Evolutionary conservation across 2,888 invertebrate genomes (phyloP).

Genomic region (Eilema depressum): DNA sequence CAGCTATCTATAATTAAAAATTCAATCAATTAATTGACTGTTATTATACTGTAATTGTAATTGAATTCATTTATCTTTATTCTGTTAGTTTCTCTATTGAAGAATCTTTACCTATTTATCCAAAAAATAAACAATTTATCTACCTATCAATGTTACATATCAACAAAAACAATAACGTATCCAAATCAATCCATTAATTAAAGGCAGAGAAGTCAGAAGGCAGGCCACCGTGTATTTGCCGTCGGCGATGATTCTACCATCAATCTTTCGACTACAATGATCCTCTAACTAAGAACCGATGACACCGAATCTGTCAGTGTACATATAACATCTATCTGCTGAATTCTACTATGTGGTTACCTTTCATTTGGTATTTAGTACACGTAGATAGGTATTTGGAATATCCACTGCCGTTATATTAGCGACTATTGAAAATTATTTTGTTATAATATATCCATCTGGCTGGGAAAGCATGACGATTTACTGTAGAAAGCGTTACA

Average conservation of each 20-base stretch:
- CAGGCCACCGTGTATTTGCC: conserved; percentile 59
- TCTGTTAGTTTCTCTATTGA: background rate
- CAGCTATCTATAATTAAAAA: background rate
- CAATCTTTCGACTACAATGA: conserved; percentile 77
- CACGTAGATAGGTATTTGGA: background rate
- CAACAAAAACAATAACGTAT: conserved; percentile 2
- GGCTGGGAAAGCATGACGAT: too few relatives aligned
- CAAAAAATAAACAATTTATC: background rate
- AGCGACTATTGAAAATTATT: background rate
- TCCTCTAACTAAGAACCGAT: conserved; percentile 75
- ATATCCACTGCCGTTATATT: background rate
- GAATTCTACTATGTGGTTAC: conserved; percentile 58
- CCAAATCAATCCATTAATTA: conserved; percentile 39
- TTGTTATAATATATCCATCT: too few relatives aligned
- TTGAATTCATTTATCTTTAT: background rate
- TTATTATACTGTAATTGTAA: background rate
- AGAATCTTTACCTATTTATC: background rate
- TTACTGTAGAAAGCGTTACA: too few relatives aligned
- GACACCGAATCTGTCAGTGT: conserved; percentile 65
- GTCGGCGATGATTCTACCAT: conserved; percentile 71
- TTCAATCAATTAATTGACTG: background rate
- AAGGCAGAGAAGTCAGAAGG: conserved; percentile 24
- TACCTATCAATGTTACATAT: background rate
- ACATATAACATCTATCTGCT: conserved; percentile 62
- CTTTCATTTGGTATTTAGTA: conserved; percentile 35